Evolutionary conservation across 2,797 vertebrate genomes (phyloP).

Genomic region (Benthosema pterotum): DNA sequence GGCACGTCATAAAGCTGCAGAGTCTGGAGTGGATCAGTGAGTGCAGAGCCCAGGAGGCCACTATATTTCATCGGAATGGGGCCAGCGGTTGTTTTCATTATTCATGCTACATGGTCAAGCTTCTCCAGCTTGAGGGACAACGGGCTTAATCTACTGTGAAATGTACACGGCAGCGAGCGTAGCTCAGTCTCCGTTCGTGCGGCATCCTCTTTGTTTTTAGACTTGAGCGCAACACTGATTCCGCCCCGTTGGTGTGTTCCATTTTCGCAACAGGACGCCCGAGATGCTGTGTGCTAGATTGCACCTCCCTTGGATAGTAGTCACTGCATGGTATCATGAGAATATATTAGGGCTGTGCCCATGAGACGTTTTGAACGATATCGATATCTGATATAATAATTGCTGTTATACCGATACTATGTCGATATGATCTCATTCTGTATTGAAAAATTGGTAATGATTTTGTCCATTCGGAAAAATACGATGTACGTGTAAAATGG

Average conservation of each 20-base stretch:
- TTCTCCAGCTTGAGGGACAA: constrained; percentile 67
- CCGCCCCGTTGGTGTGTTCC: constrained; percentile 19
- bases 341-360: too few relatives aligned
- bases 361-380: too few relatives aligned
- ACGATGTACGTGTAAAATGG: too few relatives aligned
- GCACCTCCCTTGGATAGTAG: constrained; percentile 7
- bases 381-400: too few relatives aligned
- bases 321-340: too few relatives aligned
- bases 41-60: constrained; percentile 62
- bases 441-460: too few relatives aligned
- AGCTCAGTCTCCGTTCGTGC: constrained; percentile 21
- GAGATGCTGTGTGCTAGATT: constrained; percentile 11
- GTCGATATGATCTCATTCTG: too few relatives aligned
- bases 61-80: constrained; percentile 70
- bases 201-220: constrained; percentile 24
- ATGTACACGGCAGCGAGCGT: constrained; percentile 49
- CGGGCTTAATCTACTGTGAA: constrained; percentile 72
- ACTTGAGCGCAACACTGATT: constrained; percentile 21
- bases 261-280: constrained; percentile 18
- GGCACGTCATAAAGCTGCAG: constrained; percentile 66
- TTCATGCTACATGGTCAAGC: constrained; percentile 73
- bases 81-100: constrained; percentile 72
- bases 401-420: too few relatives aligned
- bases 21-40: constrained; percentile 67
- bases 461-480: too few relatives aligned